These are phyloP conservation scores for Ataeniobius toweri DNA, from an alignment of 2,797 vertebrate genomes.

Conservation along the genomic window DNA sequence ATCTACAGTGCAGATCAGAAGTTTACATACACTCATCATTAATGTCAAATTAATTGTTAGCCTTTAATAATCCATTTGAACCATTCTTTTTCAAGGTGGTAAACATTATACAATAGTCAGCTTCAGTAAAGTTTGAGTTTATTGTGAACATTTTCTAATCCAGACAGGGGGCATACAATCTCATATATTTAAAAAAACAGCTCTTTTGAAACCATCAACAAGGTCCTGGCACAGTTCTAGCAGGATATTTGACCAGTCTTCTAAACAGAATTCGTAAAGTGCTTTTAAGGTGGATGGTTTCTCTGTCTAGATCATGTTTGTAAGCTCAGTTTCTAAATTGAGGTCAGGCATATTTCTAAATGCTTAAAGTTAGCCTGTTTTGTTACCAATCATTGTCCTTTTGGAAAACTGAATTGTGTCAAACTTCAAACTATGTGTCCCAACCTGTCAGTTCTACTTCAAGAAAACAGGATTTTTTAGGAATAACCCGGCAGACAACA, in stretches of 20 bases:
- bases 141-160: not conserved
- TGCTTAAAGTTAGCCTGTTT: no score
- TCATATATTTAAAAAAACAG: not conserved
- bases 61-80: not conserved
- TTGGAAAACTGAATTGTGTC: no score
- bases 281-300: not conserved
- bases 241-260: not conserved
- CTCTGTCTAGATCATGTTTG: no score
- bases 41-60: not conserved
- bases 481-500: not conserved
- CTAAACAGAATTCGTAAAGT: not conserved
- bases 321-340: not conserved
- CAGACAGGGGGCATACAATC: not conserved
- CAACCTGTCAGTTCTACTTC: not conserved
- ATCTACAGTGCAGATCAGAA: not conserved
- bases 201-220: not conserved
- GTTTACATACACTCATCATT: not conserved
- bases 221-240: not conserved
- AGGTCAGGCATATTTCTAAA: no score
- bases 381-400: no score
- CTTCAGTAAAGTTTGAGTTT: not conserved
- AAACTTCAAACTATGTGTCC: no score
- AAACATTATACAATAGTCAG: not conserved
- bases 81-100: not conserved
- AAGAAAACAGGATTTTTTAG: not conserved